Evolutionary conservation across 2,797 vertebrate genomes (phyloP).

Genomic region (Hipposideros larvatus): DNA sequence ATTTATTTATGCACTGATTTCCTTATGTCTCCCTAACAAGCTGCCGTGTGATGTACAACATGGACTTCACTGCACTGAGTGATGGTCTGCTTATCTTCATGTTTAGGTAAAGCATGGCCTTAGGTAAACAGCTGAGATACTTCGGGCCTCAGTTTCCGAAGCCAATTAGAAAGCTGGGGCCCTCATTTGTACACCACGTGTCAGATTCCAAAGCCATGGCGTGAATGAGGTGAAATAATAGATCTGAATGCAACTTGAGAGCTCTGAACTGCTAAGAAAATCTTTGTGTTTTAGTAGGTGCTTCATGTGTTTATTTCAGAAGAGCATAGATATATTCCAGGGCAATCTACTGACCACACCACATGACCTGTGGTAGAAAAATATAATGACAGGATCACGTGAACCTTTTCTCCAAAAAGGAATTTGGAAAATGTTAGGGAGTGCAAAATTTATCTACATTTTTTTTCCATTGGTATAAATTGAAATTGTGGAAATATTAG

Average conservation of each 20-base stretch:
- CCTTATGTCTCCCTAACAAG: background rate
- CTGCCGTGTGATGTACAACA: fast-evolving
- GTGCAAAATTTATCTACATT: background rate
- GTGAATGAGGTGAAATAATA: background rate
- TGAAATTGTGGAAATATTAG: background rate
- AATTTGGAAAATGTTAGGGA: background rate
- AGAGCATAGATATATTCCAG: background rate
- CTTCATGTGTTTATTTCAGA: background rate
- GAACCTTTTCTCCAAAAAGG: background rate
- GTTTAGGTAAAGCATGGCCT: background rate
- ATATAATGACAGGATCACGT: background rate
- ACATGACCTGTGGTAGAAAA: background rate
- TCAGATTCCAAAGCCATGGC: background rate
- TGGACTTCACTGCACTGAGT: background rate
- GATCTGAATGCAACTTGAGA: background rate
- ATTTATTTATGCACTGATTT: background rate
- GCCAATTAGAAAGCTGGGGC: background rate
- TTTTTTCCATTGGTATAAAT: background rate
- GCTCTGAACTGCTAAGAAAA: background rate
- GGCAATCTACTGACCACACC: background rate
- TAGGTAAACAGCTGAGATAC: background rate
- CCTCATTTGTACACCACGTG: background rate
- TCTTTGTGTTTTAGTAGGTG: background rate
- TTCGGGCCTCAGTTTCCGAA: background rate
- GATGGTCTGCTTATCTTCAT: background rate